Evolutionary conservation across 1,140 invertebrate species (phyloP).

Genomic region (Magallana angulata): DNA sequence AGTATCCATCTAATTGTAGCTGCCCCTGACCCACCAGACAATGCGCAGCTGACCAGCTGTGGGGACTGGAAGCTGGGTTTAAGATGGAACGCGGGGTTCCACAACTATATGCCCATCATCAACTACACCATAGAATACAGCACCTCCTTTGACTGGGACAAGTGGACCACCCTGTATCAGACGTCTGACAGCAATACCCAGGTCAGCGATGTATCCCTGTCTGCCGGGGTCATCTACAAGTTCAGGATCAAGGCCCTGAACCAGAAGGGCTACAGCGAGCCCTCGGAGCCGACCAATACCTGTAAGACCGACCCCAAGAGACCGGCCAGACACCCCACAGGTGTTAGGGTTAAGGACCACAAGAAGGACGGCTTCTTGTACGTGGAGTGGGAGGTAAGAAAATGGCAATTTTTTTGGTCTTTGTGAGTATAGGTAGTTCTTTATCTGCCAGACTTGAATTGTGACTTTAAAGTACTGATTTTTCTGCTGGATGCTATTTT

Average conservation of each 20-base stretch:
- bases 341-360: conserved; percentile 93
- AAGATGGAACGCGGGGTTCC: conserved; percentile 85
- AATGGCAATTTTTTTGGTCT: no score
- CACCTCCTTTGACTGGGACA: conserved; percentile 93
- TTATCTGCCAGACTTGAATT: no score
- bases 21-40: conserved; percentile 92
- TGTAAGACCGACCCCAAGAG: conserved; percentile 94
- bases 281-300: conserved; percentile 73
- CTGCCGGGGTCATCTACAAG: conserved; percentile 56
- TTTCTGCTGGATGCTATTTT: no score
- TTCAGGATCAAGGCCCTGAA: conserved; percentile 69
- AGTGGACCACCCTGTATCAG: conserved; percentile 84
- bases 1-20: conserved; percentile 82
- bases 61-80: conserved; percentile 83
- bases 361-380: conserved; percentile 93
- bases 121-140: conserved; percentile 95
- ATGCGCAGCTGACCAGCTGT: conserved; percentile 78
- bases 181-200: neutral
- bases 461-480: no score
- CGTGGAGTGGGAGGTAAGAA: conserved; percentile 92
- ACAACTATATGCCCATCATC: conserved; percentile 93
- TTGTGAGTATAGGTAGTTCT: no score
- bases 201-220: conserved; percentile 35
- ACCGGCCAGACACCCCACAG: conserved; percentile 96
- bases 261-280: conserved; percentile 58